Base-by-base conservation (phyloP, 1,140 invertebrate genomes). In the Brachionus rubens region DNA sequence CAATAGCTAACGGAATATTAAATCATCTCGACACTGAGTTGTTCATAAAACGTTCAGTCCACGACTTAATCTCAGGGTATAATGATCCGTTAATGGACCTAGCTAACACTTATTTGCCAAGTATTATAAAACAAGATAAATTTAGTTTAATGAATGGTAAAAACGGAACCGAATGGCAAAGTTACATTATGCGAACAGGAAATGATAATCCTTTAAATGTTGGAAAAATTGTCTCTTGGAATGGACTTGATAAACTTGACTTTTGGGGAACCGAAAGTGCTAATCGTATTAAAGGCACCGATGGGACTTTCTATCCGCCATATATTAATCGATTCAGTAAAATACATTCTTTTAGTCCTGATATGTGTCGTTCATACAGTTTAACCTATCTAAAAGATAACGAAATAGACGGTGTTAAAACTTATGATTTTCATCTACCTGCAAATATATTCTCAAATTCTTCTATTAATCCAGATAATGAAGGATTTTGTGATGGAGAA, bases 121-220 rank as follows among this genome's bases (percentile, higher is more conserved):
- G 30, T 16, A 19, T 75, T n/a, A 21, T 75, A 14, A 75, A 75
- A 40, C 24, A 26, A 19, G 48, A 54, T 16, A 40, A 19, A 54
- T 75, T 75, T 54, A 54, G 70, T 30, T 28, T 75, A n/a, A 47
- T 54, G 33, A 52, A 75, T 43, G 46, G 46, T 12, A 40, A 52
- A 75, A 75, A 75, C 54, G 70, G 48, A 28, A 54, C 70, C 6
- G 26, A 54, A 12, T 75, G 26, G 36, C 70, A 75, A 75, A 75
- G 24, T 28, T 75, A 28, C 26, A n/a, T 43, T 7, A 59, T 75
- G n/a, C 21, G 19, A 2, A 40, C 70, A n/a, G 70, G 48, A 3
- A 6, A 10, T 10, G n/a, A 54, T 46, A 12, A 75, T 52, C 21
- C 41, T 26, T 16, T 30, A 3, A 40, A 75, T 43, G 48, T 75